These are phyloP conservation scores for Epizoanthus illoricatus DNA, from an alignment of 92 coral and sea anemone genomes.

Conservation along the genomic window DNA sequence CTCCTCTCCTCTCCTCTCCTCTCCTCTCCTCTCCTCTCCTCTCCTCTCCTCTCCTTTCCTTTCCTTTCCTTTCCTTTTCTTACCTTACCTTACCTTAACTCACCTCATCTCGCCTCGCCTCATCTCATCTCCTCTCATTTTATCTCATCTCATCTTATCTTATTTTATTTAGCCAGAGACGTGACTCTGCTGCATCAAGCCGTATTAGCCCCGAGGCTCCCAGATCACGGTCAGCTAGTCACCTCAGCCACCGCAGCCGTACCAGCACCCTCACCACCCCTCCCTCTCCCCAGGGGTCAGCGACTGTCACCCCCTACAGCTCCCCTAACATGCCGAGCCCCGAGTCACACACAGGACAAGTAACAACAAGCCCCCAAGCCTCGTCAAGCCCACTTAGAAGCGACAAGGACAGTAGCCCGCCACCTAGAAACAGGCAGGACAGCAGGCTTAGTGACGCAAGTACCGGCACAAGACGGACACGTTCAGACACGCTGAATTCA, in stretches of 20 bases:
- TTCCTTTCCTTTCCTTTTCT: too few species aligned
- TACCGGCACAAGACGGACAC: slow-evolving; percentile 45
- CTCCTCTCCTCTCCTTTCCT: too few species aligned
- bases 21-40: too few species aligned
- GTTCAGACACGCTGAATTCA: slow-evolving; percentile 59
- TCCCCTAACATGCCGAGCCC: slow-evolving; percentile 71
- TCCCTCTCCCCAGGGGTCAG: slow-evolving; percentile 41
- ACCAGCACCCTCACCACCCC: slow-evolving; percentile 46
- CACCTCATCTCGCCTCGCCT: background rate
- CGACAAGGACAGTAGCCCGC: slow-evolving; percentile 46
- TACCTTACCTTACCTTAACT: background rate
- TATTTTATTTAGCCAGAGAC: slow-evolving; percentile 39
- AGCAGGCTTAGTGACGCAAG: slow-evolving; percentile 60
- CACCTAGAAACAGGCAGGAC: slow-evolving; percentile 51
- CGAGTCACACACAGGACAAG: slow-evolving; percentile 53
- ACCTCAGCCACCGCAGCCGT: slow-evolving; percentile 66
- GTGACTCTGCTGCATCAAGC: slow-evolving; percentile 52
- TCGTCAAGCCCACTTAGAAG: slow-evolving; percentile 63
- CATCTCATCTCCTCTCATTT: background rate
- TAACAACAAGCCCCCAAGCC: slow-evolving; percentile 53
- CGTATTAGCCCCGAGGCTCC: slow-evolving; percentile 50
- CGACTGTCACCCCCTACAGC: slow-evolving; percentile 46
- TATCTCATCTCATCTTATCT: background rate
- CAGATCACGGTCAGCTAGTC: slow-evolving; percentile 71
- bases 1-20: too few species aligned